Conservation (phyloP, 2,888 invertebrate species). For the Drosophila antonietae region DNA sequence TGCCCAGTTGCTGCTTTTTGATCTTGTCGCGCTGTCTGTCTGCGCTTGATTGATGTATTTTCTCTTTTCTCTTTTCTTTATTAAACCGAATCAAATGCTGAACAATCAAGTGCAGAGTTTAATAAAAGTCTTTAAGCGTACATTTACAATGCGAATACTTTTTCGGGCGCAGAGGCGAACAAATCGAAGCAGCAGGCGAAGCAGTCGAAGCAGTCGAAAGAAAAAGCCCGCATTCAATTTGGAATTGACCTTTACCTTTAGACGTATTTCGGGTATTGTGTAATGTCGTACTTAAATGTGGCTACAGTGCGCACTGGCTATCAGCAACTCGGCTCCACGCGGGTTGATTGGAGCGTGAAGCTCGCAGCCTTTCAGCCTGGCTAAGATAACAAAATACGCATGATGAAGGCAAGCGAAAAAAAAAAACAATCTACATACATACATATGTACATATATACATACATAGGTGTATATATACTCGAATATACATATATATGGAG, state of each 20-base stretch:
- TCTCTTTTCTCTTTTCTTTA: neutral
- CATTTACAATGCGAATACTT: conserved; percentile 32
- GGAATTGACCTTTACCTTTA: conserved; percentile 37
- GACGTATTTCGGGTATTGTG: conserved; percentile 35
- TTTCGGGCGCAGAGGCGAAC: conserved; percentile 10
- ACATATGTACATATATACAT: neutral
- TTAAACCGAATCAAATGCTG: conserved; percentile 37
- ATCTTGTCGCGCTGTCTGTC: conserved; percentile 22
- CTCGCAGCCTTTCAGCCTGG: conserved; percentile 9
- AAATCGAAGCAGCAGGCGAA: neutral
- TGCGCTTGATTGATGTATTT: conserved; percentile 42
- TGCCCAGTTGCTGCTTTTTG: neutral
- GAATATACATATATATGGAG: neutral
- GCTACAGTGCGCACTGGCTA: conserved; percentile 16
- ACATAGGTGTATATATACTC: neutral
- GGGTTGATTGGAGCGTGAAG: conserved; percentile 58
- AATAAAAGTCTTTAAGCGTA: conserved; percentile 50
- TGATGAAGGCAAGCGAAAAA: conserved; percentile 54
- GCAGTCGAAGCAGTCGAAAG: conserved; percentile 5
- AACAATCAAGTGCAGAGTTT: conserved; percentile 48
- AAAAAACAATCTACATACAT: conserved; percentile 11
- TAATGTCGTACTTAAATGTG: conserved; percentile 52
- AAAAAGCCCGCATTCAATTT: conserved; percentile 18
- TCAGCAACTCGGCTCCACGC: conserved; percentile 30
- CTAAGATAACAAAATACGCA: conserved; percentile 44